Conservation (phyloP, 1,140 invertebrate species). For the Phymastichus coffea region DNA sequence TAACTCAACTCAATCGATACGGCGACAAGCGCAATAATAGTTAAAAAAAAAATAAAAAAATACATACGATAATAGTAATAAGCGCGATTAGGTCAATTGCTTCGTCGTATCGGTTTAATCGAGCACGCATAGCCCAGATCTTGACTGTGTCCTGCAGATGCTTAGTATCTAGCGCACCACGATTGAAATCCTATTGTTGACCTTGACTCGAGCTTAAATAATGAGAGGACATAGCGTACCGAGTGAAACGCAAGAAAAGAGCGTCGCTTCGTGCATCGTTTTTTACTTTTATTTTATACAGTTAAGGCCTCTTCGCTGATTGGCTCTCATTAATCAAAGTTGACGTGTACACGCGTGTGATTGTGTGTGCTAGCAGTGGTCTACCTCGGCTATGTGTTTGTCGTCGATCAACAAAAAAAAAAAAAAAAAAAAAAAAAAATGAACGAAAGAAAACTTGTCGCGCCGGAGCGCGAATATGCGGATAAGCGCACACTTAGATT, state of each 20-base stretch:
- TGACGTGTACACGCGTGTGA: background rate
- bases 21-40: conserved; percentile 28
- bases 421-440: background rate
- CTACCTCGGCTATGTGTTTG: background rate
- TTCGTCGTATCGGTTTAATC: background rate
- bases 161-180: background rate
- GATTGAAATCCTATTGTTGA: background rate
- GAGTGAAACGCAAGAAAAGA: background rate
- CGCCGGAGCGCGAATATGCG: no score
- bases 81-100: conserved; percentile 4
- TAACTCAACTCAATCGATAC: conserved; percentile 21
- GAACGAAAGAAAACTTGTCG: no score
- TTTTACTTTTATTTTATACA: background rate
- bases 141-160: background rate
- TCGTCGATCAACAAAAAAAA: background rate
- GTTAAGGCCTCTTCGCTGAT: conserved; percentile 23
- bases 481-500: conserved; percentile 19
- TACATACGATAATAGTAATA: background rate
- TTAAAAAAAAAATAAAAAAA: background rate
- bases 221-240: background rate
- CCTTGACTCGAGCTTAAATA: background rate
- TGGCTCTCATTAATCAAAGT: conserved; percentile 5
- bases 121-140: background rate
- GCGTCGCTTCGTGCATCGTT: background rate
- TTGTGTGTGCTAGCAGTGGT: background rate